phyloP scores from a whole-genome alignment of 2,797 vertebrate genomes.

The Danio kyathit region DNA sequence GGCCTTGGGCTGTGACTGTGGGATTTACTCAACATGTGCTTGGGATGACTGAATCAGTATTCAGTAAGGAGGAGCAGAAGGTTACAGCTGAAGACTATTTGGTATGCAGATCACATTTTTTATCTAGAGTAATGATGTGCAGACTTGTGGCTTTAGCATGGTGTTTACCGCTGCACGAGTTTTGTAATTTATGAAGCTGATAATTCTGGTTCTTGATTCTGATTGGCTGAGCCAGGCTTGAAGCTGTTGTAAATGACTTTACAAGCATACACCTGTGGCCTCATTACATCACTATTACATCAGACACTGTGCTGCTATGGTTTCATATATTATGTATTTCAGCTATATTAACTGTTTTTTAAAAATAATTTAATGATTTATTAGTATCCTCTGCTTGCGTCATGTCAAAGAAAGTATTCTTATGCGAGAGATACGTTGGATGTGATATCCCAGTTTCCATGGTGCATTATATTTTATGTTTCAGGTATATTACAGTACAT shows the following conservation, averaged over 20 bases:
- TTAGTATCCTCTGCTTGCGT: too few relatives aligned
- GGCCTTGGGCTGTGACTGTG: conserved; percentile 71
- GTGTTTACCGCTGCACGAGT: neutral
- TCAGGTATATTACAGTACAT: too few relatives aligned
- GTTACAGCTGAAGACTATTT: conserved; percentile 35
- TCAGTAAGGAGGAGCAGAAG: conserved; percentile 65
- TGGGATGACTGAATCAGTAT: conserved; percentile 73
- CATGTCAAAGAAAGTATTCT: too few relatives aligned
- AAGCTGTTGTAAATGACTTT: conserved; percentile 27
- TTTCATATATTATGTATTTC: too few relatives aligned
- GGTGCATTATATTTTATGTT: too few relatives aligned
- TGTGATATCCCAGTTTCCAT: too few relatives aligned
- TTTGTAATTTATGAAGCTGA: conserved; percentile 16
- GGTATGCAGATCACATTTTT: conserved; percentile 14
- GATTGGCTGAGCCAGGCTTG: neutral
- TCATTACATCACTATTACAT: too few relatives aligned
- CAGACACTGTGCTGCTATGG: too few relatives aligned
- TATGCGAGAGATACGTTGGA: too few relatives aligned
- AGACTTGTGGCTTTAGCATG: neutral
- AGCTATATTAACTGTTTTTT: too few relatives aligned
- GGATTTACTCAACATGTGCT: conserved; percentile 71
- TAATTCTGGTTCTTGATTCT: neutral
- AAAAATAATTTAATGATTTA: too few relatives aligned
- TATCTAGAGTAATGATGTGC: conserved; percentile 23
- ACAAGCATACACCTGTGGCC: neutral